Evolutionary conservation across 2,888 invertebrate species (phyloP), one percentile per base, ranked within the genome.

Genomic region (Theristus sp.): DNA sequence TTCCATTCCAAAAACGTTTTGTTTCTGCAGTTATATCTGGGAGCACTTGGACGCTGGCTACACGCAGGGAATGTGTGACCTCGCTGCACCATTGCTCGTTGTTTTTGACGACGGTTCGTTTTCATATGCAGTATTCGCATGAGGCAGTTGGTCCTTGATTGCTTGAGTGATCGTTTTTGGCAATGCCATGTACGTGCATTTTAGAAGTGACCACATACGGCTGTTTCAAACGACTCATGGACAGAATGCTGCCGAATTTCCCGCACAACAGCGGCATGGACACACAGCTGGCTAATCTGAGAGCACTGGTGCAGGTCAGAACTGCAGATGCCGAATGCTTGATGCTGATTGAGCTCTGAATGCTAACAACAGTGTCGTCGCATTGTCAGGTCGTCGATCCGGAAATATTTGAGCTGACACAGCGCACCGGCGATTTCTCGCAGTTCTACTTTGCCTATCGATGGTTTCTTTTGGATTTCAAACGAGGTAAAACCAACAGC

Each of bases 381-480:
- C n/a, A n/a, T n/a, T n/a, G n/a, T 60, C 85, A 90, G 79, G 89
- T 93, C 66, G 76, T 91, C 68, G 93, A 94, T 75, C 84, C 87
- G 29, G 90, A 93, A 78, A 81, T 94, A 79, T 90, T 88, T 77
- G 89, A 90, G 71, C 79, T 89, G 73, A 90, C 93, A 86, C 88
- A 89, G 71, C 85, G 87, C 59, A 87, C 89, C 75, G 89, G 89
- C 0, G 93, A 94, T 76, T 91, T 89, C 77, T 91, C 90, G 2
- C 91, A 94, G 75, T 89, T 94, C 77, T 94, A 91, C 77, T 94
- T 93, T 78, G 90, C 90, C 76, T 94, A 94, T 76, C 85, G 93
- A 54, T 93, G 93, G 93, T 93, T 93, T 79, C 80, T 94, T 65
- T 80, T 94, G 59, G 93, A 94, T 77, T 94, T 94, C 74, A 94